A percentile compares a stretch with the other conserved stretches of the same genome.
Conservation (phyloP, 2,113 vertebrate species). For the Isichthys henryi region DNA sequence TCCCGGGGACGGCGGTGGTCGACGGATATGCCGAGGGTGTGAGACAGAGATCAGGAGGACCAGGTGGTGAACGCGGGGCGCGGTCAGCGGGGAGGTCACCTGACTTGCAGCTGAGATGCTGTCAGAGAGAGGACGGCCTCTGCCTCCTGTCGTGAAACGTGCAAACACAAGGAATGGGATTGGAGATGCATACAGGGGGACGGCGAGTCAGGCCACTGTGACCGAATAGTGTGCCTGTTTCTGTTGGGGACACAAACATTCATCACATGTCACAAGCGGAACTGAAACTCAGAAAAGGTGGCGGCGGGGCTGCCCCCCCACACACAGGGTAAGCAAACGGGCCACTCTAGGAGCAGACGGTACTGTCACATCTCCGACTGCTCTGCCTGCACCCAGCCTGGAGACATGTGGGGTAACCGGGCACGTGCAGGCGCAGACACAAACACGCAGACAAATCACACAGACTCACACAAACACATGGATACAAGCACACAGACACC, state of each 20-base stretch:
- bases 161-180: background rate
- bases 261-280: background rate
- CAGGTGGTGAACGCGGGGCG: background rate
- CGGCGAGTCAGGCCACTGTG: background rate
- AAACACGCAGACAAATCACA: constrained; percentile 24
- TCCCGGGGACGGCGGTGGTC: background rate
- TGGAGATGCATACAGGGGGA: background rate
- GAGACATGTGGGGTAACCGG: constrained; percentile 6
- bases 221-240: background rate
- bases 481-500: too few species aligned
- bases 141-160: background rate
- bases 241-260: background rate
- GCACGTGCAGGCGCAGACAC: background rate
- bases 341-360: constrained; percentile 63
- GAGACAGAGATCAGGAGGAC: background rate
- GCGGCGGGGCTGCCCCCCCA: background rate
- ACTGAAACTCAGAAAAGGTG: background rate
- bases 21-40: background rate
- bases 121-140: background rate
- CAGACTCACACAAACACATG: background rate
- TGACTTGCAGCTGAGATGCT: background rate
- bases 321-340: constrained; percentile 49
- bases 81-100: background rate
- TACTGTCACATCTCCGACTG: constrained; percentile 65
- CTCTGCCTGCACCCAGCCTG: constrained; percentile 45